Base-by-base conservation (phyloP, 2,113 vertebrate species). In the Pelecanus crispus region DNA sequence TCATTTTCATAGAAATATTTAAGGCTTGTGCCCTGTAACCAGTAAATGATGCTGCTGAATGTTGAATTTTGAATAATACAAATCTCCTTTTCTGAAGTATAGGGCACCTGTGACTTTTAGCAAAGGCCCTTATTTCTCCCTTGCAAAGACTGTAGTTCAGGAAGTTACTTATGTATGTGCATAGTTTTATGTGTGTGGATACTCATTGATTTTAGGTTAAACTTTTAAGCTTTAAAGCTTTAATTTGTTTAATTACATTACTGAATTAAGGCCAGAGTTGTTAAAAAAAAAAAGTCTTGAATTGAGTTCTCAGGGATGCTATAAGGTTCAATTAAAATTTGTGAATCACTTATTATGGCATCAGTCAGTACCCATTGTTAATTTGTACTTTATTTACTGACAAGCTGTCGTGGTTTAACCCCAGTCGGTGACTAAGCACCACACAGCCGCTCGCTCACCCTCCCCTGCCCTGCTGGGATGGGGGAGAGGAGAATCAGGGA, bases 221-320 rank as follows among this genome's bases (percentile, higher is more conserved):
- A 77, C 22, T 79, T 75, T 65, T 65, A 42, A 49, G 66, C 34
- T 90, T 83, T 80, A 72, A 80, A 66, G 53, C 17, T 58, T 91
- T 81, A 61, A 65, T 87, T 91, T 92, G 7, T 72, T 92, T 79
- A 92, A 92, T 93, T 96, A 44, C 52, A 49, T 94, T 81, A 62
- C 40, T 91, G 86, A 96, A 85, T 52, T 61, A 86, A 84, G 15
- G 63, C 86, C 94, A 91, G 50, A 70, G 32, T 58, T 90, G n/a
- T 92, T 88, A 40, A 71, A 71, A 78, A 83, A 81, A 47, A 42
- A 63, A 38, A 6, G n/a, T 47, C 38, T 59, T 53, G 16, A 90
- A 36, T 7, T 68, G 34, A 59, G 32, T 77, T 94, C 65, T 81
- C 18, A 3, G 49, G 7, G 49, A 84, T 85, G 52, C 40, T 89